These are phyloP conservation scores for Hirtodrosophila trivittata DNA, from an alignment of 2,888 invertebrate species.

Conservation along the genomic window DNA sequence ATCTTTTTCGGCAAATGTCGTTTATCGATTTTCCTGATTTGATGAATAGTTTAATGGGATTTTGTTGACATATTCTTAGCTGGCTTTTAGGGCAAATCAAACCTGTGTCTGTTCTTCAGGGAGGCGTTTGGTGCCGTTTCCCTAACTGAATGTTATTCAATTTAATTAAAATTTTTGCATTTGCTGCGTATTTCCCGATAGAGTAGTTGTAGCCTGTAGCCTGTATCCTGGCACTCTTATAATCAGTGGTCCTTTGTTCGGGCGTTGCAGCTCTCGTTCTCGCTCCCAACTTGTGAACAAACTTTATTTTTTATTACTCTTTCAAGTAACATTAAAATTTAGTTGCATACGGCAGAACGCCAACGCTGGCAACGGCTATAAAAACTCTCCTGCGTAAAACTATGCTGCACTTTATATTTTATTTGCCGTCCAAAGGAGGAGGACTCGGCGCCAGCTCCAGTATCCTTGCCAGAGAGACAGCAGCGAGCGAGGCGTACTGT, in stretches of 20 bases:
- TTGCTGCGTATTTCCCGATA: slow-evolving; percentile 51
- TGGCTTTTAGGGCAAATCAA: slow-evolving; percentile 13
- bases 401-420: slow-evolving; percentile 73
- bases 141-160: slow-evolving; percentile 40
- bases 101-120: not conserved
- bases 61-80: slow-evolving; percentile 60
- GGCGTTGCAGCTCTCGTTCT: slow-evolving; percentile 24
- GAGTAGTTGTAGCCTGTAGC: slow-evolving; percentile 23
- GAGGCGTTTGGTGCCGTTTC: not conserved
- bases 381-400: slow-evolving; percentile 65
- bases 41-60: slow-evolving; percentile 67
- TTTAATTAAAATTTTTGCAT: slow-evolving; percentile 70
- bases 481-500: slow-evolving; percentile 45
- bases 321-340: slow-evolving; percentile 78
- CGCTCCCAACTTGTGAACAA: slow-evolving; percentile 71
- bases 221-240: slow-evolving; percentile 49
- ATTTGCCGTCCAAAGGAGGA: slow-evolving; percentile 46
- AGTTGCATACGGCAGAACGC: slow-evolving; percentile 56
- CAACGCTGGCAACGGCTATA: slow-evolving; percentile 48
- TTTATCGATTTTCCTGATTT: slow-evolving; percentile 65
- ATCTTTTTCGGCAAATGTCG: slow-evolving; percentile 15
- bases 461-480: slow-evolving; percentile 3
- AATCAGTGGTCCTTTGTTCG: slow-evolving; percentile 58
- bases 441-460: slow-evolving; percentile 25
- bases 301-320: slow-evolving; percentile 76